phyloP scores from a whole-genome alignment of 2,888 invertebrate species.

The Sarcophaga carnaria region DNA sequence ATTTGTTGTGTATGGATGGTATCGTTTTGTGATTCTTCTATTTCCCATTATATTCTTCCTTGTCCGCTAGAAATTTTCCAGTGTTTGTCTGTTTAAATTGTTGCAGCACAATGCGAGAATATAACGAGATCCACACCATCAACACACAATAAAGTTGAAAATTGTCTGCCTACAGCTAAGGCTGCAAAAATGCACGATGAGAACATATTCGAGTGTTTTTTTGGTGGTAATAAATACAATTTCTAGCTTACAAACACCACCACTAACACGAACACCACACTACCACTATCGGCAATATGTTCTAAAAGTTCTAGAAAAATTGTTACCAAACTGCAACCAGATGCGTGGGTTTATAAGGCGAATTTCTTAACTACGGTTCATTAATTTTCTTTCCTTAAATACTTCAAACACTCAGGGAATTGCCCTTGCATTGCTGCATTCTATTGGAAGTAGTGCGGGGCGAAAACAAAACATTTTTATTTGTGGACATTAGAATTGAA shows the following conservation, averaged over 20 bases:
- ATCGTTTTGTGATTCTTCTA: neutral
- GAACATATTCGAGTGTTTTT: neutral
- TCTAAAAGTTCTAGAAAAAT: neutral
- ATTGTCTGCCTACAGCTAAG: constrained; percentile 3
- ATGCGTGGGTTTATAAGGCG: neutral
- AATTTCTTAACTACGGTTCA: too few species aligned
- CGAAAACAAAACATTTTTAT: too few species aligned
- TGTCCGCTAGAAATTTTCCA: constrained; percentile 30
- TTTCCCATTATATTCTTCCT: constrained; percentile 44
- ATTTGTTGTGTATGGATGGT: constrained; percentile 13
- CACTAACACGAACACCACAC: neutral
- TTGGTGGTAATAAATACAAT: constrained; percentile 22
- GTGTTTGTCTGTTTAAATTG: constrained; percentile 54
- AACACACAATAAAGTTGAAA: constrained; percentile 65
- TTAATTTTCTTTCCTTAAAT: neutral
- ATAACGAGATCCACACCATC: constrained; percentile 63
- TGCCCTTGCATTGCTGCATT: too few species aligned
- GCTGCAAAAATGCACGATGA: constrained; percentile 18
- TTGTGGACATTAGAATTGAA: too few species aligned
- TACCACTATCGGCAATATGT: neutral
- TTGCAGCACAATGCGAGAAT: constrained; percentile 44
- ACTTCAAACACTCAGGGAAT: too few species aligned
- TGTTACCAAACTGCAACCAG: neutral
- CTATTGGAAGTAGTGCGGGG: too few species aligned
- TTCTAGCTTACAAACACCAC: constrained; percentile 9